Evolutionary conservation across 92 coral and sea anemone genomes (phyloP), one percentile per base, ranked within the genome.

Genomic region (Siderastrea radians): DNA sequence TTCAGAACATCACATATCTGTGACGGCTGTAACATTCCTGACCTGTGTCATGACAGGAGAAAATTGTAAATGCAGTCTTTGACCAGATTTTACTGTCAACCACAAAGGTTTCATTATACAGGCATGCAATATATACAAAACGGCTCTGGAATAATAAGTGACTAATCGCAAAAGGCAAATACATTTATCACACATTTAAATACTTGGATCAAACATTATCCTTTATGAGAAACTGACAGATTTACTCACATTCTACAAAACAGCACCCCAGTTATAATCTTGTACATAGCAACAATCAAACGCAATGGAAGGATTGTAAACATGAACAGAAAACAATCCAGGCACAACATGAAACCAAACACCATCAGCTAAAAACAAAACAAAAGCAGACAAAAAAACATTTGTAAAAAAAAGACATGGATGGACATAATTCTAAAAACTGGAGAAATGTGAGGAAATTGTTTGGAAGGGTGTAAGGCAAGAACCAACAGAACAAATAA

Each of bases 341-440:
- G 88, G 63, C 99, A 98, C 65, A 98, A 77, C 96, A 98, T 93
- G 83, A 98, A 98, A 43, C 99, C 99, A 96, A 98, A 98, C 84
- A 92, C 84, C 99, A 98, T 96, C 82, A 98, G 82, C 99, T 98
- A 90, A 63, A 91, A 91, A 50, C 7, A 46, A 52, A 81, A 77
- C 70, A 72, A 59, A n/a, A 59, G 72, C 38, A 45, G 10, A 70
- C 7, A 55, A 72, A 58, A 9, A 71, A 3, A 0, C 50, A 16
- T 45, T 46, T 61, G 66, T 13, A 26, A 2, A 61, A 2, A 61
- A 3, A 15, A 3, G 1, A 61, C 14, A 13, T 13, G 16, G 3
- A 59, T 26, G 38, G 38, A 26, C 38, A 26, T 26, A 26, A 26
- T 26, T 26, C 38, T 26, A 26, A 13, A 16, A 59, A 59, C 64